Base-by-base conservation (phyloP, 2,888 invertebrate species). In the Agrochola lychnidis region DNA sequence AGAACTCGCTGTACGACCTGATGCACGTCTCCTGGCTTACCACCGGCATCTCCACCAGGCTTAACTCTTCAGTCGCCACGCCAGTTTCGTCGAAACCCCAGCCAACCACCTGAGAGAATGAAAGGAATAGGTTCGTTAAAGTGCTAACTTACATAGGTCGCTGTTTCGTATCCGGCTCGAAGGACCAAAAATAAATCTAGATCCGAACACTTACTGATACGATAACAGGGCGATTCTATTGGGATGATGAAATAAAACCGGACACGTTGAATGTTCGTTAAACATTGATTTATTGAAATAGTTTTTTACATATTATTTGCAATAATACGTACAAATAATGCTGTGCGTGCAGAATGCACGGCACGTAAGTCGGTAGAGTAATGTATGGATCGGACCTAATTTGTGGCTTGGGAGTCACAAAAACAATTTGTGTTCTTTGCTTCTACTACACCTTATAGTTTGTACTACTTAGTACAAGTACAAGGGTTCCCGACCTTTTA, bases 111-210 rank as follows among this genome's bases (percentile, higher is more conserved):
- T 97, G 90, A 2, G 76, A 85, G 71, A 64, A 45, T n/a, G 10
- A 62, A 53, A 66, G 10, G 36, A 51, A 63, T 25, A 19, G 4
- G 5, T 1, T 48, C 6, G 4, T 36, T 25, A n/a, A 45, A 22
- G 14, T 36, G 51, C 51, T 7, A 51, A 51, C n/a, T n/a, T n/a
- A n/a, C 97, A 97, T 97, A 97, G 97, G 97, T 97, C 97, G 97
- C 97, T 97, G 97, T 97, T 97, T 97, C 97, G 97, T 97, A 97
- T 97, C 97, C 97, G 97, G 97, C 97, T 97, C 97, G 97, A 97
- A 97, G 97, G 97, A 97, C 51, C 19, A 51, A 51, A 19, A 19
- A 19, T 19, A 48, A 48, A 51, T 10, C 3, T 22, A 22, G 22
- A 53, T 53, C 22, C 9, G 6, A 22, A 53, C 22, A 53, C 22